Percentiles rank a stretch among this genome's conserved stretches.
These are phyloP conservation scores for Lacerta viridis DNA, from an alignment of 2,797 vertebrate species.

Conservation along the genomic window DNA sequence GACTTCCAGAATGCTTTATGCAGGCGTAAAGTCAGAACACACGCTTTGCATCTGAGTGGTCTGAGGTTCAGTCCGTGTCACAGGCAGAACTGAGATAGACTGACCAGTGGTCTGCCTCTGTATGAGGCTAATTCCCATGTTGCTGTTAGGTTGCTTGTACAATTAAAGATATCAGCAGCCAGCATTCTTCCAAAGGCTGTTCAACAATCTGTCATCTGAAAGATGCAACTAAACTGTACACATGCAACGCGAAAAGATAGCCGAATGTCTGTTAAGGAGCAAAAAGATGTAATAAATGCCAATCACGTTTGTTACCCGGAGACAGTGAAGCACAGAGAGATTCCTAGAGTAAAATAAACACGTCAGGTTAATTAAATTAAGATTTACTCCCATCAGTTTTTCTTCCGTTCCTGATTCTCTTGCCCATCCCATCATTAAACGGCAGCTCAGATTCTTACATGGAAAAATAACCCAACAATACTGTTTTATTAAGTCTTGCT, in stretches of 20 bases:
- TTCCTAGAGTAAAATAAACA: background rate
- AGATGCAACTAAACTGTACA: background rate
- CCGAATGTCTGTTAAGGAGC: background rate
- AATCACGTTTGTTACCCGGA: background rate
- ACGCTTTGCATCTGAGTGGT: too few relatives aligned
- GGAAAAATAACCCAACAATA: background rate
- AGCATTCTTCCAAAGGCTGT: background rate
- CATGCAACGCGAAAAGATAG: background rate
- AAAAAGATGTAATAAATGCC: background rate
- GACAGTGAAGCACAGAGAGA: background rate
- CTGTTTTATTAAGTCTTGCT: background rate
- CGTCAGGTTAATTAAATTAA: background rate
- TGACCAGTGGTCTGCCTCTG: background rate
- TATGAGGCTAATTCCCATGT: background rate
- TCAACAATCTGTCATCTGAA: background rate
- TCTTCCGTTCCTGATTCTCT: background rate
- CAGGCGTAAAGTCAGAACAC: too few relatives aligned
- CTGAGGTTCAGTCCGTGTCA: too few relatives aligned
- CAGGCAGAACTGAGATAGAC: background rate
- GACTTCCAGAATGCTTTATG: too few relatives aligned
- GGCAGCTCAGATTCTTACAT: constrained; percentile 2
- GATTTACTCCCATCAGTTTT: background rate
- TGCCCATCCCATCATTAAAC: background rate
- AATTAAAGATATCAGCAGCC: background rate
- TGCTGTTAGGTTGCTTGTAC: background rate